phyloP scores from a whole-genome alignment of 2,888 invertebrate genomes.

The Drosophila hamatofila region DNA sequence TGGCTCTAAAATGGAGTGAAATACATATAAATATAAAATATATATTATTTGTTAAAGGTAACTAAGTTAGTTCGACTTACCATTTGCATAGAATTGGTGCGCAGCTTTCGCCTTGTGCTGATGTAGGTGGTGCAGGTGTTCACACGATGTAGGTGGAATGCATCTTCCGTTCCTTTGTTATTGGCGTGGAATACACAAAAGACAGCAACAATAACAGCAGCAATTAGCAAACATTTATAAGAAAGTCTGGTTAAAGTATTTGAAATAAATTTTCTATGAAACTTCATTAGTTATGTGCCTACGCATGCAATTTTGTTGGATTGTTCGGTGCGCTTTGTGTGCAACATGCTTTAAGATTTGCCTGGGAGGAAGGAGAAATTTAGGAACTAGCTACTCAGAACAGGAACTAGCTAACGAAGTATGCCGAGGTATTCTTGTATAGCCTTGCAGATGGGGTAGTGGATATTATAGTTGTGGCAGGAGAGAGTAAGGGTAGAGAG shows the following conservation, averaged over 20 bases:
- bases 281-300: slow-evolving; percentile 7
- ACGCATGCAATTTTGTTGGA: slow-evolving; percentile 34
- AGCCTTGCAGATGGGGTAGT: background rate
- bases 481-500: background rate
- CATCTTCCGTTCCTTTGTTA: slow-evolving; percentile 85
- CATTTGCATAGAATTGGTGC: slow-evolving; percentile 83
- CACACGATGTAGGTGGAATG: slow-evolving; percentile 87
- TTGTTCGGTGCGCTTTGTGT: slow-evolving; percentile 7
- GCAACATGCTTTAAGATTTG: slow-evolving; percentile 23
- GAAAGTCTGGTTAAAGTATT: background rate
- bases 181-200: slow-evolving; percentile 11
- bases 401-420: background rate
- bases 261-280: background rate
- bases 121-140: slow-evolving; percentile 89
- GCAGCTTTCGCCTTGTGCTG: slow-evolving; percentile 86
- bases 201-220: slow-evolving; percentile 12
- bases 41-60: background rate
- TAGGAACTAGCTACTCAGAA: background rate
- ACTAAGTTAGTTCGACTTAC: slow-evolving; percentile 54
- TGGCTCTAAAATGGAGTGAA: slow-evolving; percentile 73
- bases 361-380: background rate
- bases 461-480: background rate
- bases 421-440: background rate
- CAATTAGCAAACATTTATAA: slow-evolving; percentile 23
- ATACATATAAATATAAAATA: too few species aligned